Conservation (phyloP, 2,888 invertebrate species). For the Phytoseiulus persimilis region DNA sequence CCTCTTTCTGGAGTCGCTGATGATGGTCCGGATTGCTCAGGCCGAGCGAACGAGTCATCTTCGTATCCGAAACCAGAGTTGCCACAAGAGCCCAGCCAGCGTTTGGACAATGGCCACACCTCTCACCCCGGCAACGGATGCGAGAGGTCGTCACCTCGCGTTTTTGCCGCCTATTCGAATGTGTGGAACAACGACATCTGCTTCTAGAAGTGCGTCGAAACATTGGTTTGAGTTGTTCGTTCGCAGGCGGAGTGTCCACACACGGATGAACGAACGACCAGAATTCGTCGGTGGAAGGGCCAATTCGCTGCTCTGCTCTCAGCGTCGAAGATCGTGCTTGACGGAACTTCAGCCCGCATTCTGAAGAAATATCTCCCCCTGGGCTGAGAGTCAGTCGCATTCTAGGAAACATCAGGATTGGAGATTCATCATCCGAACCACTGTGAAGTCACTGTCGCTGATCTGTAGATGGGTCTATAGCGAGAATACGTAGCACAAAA, state of each 20-base stretch:
- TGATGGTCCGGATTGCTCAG: not conserved
- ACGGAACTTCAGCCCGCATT: too few relatives aligned
- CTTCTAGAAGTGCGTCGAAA: not conserved
- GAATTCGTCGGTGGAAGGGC: too few relatives aligned
- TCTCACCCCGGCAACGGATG: not conserved
- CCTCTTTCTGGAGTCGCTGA: not conserved
- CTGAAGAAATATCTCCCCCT: too few relatives aligned
- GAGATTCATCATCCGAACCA: too few relatives aligned
- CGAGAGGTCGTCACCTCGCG: not conserved
- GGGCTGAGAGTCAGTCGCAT: too few relatives aligned
- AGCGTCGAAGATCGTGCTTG: too few relatives aligned
- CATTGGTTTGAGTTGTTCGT: not conserved
- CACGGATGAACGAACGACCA: too few relatives aligned
- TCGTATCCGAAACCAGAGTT: not conserved
- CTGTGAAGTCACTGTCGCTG: too few relatives aligned
- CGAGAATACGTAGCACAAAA: too few relatives aligned
- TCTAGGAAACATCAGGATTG: too few relatives aligned
- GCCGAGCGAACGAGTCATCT: not conserved
- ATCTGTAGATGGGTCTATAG: too few relatives aligned
- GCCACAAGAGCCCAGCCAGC: not conserved
- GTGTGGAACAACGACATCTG: not conserved
- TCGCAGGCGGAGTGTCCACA: not conserved
- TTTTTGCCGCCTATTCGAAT: not conserved
- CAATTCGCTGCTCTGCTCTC: too few relatives aligned
- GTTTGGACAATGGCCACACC: not conserved